Conservation (phyloP, 2,113 vertebrate genomes). For the Pelusios castaneus region DNA sequence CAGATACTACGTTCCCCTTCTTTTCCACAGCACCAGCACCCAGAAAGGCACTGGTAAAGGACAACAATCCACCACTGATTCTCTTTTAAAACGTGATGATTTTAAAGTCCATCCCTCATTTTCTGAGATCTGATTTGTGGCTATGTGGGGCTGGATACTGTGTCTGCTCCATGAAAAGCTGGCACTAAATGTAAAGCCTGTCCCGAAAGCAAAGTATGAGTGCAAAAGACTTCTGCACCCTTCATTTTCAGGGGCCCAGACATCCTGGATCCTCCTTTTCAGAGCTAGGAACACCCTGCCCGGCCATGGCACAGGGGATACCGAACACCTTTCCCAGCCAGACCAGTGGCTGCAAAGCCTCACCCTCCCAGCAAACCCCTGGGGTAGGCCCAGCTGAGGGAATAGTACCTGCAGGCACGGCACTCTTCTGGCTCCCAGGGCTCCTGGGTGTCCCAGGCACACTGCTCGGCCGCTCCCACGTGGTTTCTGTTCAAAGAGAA, state of each 20-base stretch:
- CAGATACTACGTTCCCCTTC: neutral
- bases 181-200: neutral
- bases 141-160: neutral
- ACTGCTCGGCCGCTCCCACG: slow-evolving; percentile 93
- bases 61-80: neutral
- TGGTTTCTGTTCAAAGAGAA: slow-evolving; percentile 86
- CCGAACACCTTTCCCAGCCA: neutral
- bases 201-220: neutral
- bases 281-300: neutral
- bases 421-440: slow-evolving; percentile 86
- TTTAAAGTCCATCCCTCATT: neutral
- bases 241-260: neutral
- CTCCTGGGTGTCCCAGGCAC: slow-evolving; percentile 88
- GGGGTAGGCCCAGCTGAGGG: neutral
- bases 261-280: neutral
- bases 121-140: neutral
- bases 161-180: neutral
- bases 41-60: neutral
- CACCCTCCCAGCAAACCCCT: neutral
- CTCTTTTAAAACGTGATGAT: neutral
- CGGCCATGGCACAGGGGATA: neutral
- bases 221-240: neutral
- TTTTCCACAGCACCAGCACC: neutral
- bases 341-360: neutral
- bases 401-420: slow-evolving; percentile 86